Evolutionary conservation across 2,888 invertebrate species (phyloP), one percentile per base, ranked within the genome.

Genomic region (Neocrepidodera transversa): DNA sequence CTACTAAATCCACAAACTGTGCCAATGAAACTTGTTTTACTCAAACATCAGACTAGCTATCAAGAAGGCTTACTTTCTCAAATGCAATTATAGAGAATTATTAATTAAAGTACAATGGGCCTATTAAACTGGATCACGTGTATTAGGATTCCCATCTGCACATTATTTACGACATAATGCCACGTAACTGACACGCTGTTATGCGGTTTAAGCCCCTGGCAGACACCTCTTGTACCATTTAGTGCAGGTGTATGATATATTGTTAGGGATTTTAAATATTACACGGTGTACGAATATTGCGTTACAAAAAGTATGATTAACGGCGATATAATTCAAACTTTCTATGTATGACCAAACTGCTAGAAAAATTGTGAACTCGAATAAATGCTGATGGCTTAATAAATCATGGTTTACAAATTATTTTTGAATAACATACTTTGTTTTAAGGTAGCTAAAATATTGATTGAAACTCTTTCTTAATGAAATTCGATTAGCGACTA

Each of bases 131-230:
- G 18, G 47, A 48, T 58, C 47, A 53, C 45, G 45, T 48, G 42
- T 14, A 60, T 55, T 45, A 58, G 57, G 40, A 58, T 52, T 45
- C 54, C 47, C 56, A 62, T 50, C 59, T 53, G 59, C 52, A 52
- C 26, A 51, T 60, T 60, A 63, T 57, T 63, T 54, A 57, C 51
- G 16, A 43, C 48, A 57, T 60, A 58, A 63, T 60, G 32, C 54
- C 51, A 26, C 54, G 16, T 63, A 60, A 57, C 58, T 62, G 62
- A 62, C 58, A 52, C 35, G 26, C 32, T 56, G 50, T 60, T 49
- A 56, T 54, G 53, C 18, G 20, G 45, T 45, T n/a, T 43, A 50
- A 56, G 42, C 49, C 49, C 43, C 32, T 16, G 17, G 49, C 42
- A 43, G 42, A 40, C 49, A 40, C 26, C 49, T 36, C 49, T 32